Conservation (phyloP, 2,797 vertebrate species). For the Halcyon badia region DNA sequence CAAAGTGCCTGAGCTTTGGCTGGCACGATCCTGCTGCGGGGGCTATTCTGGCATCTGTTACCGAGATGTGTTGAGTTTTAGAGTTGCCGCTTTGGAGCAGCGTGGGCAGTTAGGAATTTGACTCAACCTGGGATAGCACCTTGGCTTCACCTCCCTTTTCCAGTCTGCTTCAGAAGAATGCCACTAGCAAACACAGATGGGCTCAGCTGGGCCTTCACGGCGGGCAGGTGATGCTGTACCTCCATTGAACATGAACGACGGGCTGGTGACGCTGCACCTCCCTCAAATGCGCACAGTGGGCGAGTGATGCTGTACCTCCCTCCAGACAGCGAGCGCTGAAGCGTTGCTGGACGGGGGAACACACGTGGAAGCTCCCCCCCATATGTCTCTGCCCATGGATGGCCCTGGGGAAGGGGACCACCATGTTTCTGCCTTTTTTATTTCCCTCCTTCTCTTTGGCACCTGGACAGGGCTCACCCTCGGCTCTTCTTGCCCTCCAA, state of each 20-base stretch:
- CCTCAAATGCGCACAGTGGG: accelerated
- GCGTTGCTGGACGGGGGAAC: neutral
- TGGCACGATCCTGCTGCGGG: neutral
- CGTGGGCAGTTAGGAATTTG: neutral
- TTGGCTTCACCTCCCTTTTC: neutral
- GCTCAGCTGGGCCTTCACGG: neutral
- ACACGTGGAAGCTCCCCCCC: accelerated
- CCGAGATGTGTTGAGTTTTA: neutral
- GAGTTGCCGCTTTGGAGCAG: neutral
- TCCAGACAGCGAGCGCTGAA: neutral
- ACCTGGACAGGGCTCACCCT: neutral
- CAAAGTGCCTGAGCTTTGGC: neutral
- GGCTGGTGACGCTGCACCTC: neutral
- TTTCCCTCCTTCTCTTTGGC: neutral
- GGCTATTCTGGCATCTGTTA: accelerated
- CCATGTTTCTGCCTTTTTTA: neutral
- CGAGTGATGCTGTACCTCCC: neutral
- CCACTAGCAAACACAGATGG: neutral
- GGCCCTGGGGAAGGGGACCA: neutral
- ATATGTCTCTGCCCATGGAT: neutral
- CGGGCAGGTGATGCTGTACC: accelerated
- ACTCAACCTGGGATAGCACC: neutral
- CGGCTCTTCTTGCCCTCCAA: neutral
- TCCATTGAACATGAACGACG: too few species aligned
- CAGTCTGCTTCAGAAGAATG: neutral